Evolutionary conservation across 1,140 invertebrate genomes (phyloP).

Genomic region (Wasmannia auropunctata): DNA sequence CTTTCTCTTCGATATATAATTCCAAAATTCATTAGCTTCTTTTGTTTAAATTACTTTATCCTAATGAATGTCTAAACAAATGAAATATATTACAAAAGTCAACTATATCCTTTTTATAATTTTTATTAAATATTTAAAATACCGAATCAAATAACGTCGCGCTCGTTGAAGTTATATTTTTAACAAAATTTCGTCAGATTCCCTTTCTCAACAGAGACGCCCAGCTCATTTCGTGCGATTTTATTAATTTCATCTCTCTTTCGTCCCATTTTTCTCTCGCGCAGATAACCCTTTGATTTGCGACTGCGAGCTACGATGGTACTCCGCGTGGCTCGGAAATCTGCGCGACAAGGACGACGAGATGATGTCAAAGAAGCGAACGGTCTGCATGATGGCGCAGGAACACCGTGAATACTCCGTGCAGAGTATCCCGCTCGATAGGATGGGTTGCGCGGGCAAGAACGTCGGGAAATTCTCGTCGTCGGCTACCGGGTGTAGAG

Average conservation of each 20-base stretch:
- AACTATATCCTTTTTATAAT: neutral
- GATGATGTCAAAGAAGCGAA: conserved; percentile 93
- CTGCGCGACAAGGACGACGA: conserved; percentile 92
- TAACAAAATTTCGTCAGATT: neutral
- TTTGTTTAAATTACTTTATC: neutral
- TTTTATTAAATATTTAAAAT: too few relatives aligned
- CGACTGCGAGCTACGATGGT: conserved; percentile 95
- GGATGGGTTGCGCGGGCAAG: conserved; percentile 92
- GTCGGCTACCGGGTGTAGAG: neutral
- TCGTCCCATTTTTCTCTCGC: neutral
- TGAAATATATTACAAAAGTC: neutral
- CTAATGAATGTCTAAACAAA: neutral
- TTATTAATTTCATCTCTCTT: neutral
- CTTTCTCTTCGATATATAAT: neutral
- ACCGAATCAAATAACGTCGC: neutral
- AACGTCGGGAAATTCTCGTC: conserved; percentile 81
- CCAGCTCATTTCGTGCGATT: neutral
- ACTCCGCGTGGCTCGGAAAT: conserved; percentile 91
- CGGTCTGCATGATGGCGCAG: conserved; percentile 90
- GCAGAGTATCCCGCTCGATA: conserved; percentile 91
- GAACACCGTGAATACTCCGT: conserved; percentile 93
- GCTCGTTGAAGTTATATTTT: neutral
- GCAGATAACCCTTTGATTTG: conserved; percentile 95
- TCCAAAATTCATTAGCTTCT: neutral
- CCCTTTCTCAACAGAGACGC: neutral